Evolutionary conservation across 2,113 vertebrate species (phyloP), one percentile per base, ranked within the genome.

Genomic region (Oreochromis tanganicae): DNA sequence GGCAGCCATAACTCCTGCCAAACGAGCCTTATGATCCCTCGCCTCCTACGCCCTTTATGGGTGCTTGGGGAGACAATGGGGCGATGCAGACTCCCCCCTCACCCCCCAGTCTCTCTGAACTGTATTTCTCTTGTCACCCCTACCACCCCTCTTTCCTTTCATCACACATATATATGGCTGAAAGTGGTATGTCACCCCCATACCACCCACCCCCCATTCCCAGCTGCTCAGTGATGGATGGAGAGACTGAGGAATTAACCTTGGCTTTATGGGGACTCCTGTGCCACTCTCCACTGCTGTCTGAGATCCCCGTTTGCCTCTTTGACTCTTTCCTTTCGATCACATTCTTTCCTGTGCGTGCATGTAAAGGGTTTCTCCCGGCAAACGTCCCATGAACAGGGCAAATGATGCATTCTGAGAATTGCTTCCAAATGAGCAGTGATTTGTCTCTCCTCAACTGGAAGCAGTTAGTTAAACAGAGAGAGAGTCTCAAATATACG

Each of bases 51-150:
- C 94, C 95, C 96, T 97, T 96, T 97, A 96, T 96, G 95, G 95
- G 90, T 96, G 94, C 96, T 96, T 96, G 94, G 93, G 94, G 95
- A 96, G 94, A 96, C 95, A 96, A 97, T 96, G 95, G 95, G 93
- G 94, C 94, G 88, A 94, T 91, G 82, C 92, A 84, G 79, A 90
- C 75, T 66, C 88, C 24, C 88, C 88, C 34, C 88, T 17, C 56
- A 61, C 55, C 52, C 17, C 84, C 80, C 46, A 57, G 75, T 84
- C 86, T 89, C 87, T 90, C 82, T 88, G 81, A 84, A 89, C 87
- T 92, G 91, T 92, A 93, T 93, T 89, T 89, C 92, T 90, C 86
- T 66, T 83, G 56, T 82, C 34, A 19, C 80, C 80, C 79, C 52
- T 68, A 82, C 16, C 24, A 12, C 68, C 4, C 10, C 41, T 32